A percentile compares a stretch with the other conserved stretches of the same genome.
These are phyloP conservation scores for Dyspetes luteomarginatus DNA, from an alignment of 2,888 invertebrate genomes.

Conservation along the genomic window DNA sequence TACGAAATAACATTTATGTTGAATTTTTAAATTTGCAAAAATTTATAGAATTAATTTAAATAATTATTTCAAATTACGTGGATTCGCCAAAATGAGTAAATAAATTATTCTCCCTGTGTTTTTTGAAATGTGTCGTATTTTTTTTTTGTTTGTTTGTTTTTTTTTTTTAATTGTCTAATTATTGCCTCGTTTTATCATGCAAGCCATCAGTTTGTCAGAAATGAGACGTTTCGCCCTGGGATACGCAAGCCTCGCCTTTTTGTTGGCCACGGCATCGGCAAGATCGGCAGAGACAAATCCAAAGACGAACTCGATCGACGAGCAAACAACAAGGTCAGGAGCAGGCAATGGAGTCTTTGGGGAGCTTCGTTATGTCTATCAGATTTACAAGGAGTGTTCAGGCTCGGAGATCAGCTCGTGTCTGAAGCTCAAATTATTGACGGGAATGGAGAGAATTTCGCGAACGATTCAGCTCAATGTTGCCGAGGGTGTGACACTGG, in stretches of 20 bases:
- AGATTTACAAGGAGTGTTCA: constrained; percentile 92
- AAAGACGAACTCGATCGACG: constrained; percentile 78
- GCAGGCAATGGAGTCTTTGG: constrained; percentile 83
- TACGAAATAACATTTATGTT: neutral
- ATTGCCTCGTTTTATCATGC: too few species aligned
- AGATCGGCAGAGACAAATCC: constrained; percentile 77
- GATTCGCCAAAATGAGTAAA: too few species aligned
- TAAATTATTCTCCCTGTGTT: neutral
- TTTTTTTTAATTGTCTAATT: constrained; percentile 15
- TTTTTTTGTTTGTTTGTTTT: constrained; percentile 32
- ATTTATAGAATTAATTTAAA: too few species aligned
- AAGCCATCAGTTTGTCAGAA: constrained; percentile 58
- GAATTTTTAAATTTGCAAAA: too few species aligned
- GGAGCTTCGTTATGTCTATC: constrained; percentile 90
- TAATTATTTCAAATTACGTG: too few species aligned
- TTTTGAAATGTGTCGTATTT: constrained; percentile 16
- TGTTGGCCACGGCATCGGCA: constrained; percentile 76
- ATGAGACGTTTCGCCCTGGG: constrained; percentile 76
- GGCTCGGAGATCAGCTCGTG: constrained; percentile 87
- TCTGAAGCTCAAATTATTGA: constrained; percentile 91
- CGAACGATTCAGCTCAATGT: constrained; percentile 87
- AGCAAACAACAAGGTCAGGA: constrained; percentile 77
- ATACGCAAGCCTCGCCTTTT: constrained; percentile 73
- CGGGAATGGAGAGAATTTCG: constrained; percentile 90
- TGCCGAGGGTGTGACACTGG: constrained; percentile 90